A percentile compares a stretch with the other conserved stretches of the same genome.
These are phyloP conservation scores for Exaiptasia diaphana DNA, from an alignment of 64 coral and sea anemone species.

Conservation along the genomic window DNA sequence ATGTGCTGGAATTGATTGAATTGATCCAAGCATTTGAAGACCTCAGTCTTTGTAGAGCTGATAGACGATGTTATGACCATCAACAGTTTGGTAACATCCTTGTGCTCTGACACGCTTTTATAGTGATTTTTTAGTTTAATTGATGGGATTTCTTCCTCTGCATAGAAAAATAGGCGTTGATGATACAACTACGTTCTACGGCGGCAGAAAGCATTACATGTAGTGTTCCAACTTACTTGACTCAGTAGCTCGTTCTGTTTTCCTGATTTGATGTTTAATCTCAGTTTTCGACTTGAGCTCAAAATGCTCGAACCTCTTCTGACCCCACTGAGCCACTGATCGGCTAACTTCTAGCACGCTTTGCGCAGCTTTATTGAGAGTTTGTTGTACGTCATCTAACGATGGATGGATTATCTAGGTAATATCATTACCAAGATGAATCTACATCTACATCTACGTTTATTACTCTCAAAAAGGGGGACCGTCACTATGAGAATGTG, in stretches of 20 bases:
- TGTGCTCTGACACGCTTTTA: slow-evolving; percentile 86
- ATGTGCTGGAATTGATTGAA: slow-evolving; percentile 68
- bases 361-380: slow-evolving; percentile 79
- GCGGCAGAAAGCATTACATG: background rate
- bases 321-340: slow-evolving; percentile 90
- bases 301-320: slow-evolving; percentile 65
- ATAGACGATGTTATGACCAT: slow-evolving; percentile 83
- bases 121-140: slow-evolving; percentile 81
- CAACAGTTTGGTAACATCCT: slow-evolving; percentile 78
- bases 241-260: slow-evolving; percentile 67
- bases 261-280: slow-evolving; percentile 43
- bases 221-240: slow-evolving; percentile 44
- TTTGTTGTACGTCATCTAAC: slow-evolving; percentile 80
- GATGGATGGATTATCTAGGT: slow-evolving; percentile 77
- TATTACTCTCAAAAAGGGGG: too few relatives aligned
- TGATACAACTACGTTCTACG: background rate
- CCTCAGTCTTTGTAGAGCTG: slow-evolving; percentile 84
- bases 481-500: too few relatives aligned
- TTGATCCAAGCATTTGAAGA: slow-evolving; percentile 72
- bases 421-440: background rate
- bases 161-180: background rate
- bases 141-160: slow-evolving; percentile 74
- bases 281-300: slow-evolving; percentile 32
- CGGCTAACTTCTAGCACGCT: slow-evolving; percentile 76
- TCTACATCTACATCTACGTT: too few relatives aligned